phyloP scores from a whole-genome alignment of 2,888 invertebrate species.

The Hedya salicella region DNA sequence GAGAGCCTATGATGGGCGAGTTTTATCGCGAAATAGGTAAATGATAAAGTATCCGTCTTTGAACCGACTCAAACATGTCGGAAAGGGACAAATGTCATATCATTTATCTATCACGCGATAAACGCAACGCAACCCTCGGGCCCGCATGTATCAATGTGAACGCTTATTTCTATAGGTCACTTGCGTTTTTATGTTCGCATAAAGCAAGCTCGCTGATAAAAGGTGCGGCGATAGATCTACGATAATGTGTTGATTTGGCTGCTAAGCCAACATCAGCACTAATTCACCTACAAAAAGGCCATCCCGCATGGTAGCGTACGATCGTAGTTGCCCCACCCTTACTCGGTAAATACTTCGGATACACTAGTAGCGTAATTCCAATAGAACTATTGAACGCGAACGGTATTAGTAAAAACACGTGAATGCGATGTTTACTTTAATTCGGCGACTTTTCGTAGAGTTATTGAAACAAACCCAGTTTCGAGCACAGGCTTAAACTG shows the following conservation, averaged over 20 bases:
- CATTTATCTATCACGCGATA: too few species aligned
- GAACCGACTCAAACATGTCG: too few species aligned
- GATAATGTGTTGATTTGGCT: constrained; percentile 44
- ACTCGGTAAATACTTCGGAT: constrained; percentile 50
- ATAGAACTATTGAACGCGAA: neutral
- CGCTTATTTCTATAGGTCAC: constrained; percentile 16
- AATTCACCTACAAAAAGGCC: constrained; percentile 65
- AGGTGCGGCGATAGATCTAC: constrained; percentile 55
- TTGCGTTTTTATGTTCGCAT: constrained; percentile 28
- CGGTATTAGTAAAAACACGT: neutral
- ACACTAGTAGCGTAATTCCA: constrained; percentile 19
- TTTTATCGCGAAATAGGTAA: too few species aligned
- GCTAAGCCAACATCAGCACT: constrained; percentile 61
- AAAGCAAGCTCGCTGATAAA: constrained; percentile 54
- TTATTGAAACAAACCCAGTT: constrained; percentile 5
- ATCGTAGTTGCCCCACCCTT: constrained; percentile 69
- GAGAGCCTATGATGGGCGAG: too few species aligned
- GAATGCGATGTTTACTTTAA: constrained; percentile 9
- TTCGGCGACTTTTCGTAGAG: neutral
- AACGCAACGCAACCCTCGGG: too few species aligned
- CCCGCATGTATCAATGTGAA: constrained; percentile 1
- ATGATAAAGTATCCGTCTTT: too few species aligned
- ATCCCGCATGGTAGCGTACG: constrained; percentile 55
- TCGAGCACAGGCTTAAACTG: neutral
- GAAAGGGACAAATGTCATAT: too few species aligned